Conservation (phyloP, 2,888 invertebrate species). For the Ormyrus labotus region DNA sequence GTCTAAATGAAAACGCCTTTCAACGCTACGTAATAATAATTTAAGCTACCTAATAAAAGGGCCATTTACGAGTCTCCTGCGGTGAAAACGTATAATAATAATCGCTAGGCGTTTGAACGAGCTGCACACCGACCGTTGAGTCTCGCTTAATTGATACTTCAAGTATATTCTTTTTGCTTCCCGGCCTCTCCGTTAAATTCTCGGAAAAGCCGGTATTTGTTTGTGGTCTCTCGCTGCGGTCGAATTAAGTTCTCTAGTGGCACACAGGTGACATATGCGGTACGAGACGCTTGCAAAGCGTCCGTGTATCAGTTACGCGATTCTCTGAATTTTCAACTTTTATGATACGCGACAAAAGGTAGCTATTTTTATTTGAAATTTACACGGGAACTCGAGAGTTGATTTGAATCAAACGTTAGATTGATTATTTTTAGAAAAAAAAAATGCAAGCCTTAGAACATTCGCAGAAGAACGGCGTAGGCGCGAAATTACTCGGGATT, state of each 20-base stretch:
- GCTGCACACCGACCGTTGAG: neutral
- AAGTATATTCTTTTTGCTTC: neutral
- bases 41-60: no score
- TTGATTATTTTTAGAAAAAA: no score
- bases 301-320: no score
- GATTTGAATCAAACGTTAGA: no score
- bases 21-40: no score
- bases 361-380: no score
- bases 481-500: neutral
- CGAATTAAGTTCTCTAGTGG: conserved; percentile 28
- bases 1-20: no score
- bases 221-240: conserved; percentile 28
- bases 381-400: no score
- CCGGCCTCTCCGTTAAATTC: conserved; percentile 15
- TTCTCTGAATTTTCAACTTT: no score
- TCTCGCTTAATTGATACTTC: conserved; percentile 23
- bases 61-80: neutral
- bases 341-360: no score
- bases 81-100: neutral
- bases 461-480: no score
- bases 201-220: conserved; percentile 14
- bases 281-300: neutral
- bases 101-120: neutral
- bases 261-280: conserved; percentile 1
- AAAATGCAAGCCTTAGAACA: no score